Evolutionary conservation across 2,113 vertebrate species (phyloP), one percentile per base, ranked within the genome.

Genomic region (Neotoma lepida): DNA sequence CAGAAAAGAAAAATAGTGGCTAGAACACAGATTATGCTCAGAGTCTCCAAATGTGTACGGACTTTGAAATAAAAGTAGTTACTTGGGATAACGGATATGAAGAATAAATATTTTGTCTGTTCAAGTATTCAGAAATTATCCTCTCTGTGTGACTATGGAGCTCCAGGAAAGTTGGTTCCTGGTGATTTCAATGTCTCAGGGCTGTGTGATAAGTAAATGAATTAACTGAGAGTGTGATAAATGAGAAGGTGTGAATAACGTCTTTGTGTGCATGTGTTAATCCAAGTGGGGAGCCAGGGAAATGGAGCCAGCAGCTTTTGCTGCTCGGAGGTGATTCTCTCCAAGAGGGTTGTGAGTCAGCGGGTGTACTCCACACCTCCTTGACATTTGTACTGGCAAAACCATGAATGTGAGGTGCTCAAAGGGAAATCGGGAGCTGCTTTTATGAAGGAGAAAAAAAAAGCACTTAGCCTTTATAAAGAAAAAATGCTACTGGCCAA

Each of bases 211-310:
- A 95, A 92, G 30, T 85, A 89, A 90, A 89, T 90, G 46, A 92
- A 74, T 49, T 74, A 96, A 85, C 22, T 87, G 46, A 70, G 95
- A 56, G 26, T 89, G 63, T 5, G 2, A 85, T 54, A 76, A 70
- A 71, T 80, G 71, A 77, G 86, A 91, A 95, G 22, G 35, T 94
- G 92, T 96, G 78, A 92, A 44, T 20, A 93, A 70, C 33, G 68
- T 78, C 54, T 94, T 86, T 30, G 64, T 41, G 15, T 90, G 82
- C 46, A 78, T 63, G 63, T 92, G 88, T 73, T 46, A 51, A 30
- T 58, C 24, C 24, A 18, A 74, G 51, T 41, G 8, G 9, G 44
- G 24, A 30, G 80, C 30, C 68, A 26, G 8, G 9, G 39, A 96
- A 90, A 89, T 24, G 39, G 61, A 56, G 61, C 33, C 90, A 95